phyloP scores from a whole-genome alignment of 2,888 invertebrate genomes.

The Dasysyrphus albostriatus region DNA sequence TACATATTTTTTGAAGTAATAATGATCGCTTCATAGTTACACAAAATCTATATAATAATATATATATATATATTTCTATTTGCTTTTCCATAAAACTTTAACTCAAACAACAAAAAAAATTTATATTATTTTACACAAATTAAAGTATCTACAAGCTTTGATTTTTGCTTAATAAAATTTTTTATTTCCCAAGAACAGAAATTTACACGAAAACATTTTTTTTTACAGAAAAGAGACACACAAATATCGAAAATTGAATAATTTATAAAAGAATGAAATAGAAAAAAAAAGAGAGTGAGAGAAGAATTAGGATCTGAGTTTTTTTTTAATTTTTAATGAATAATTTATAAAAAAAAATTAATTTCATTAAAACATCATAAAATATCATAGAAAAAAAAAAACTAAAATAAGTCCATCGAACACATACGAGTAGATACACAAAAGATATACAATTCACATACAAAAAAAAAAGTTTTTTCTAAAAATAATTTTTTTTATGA shows the following conservation, averaged over 20 bases:
- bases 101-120: slow-evolving; percentile 8
- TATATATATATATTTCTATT: background rate
- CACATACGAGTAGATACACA: slow-evolving; percentile 44
- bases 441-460: slow-evolving; percentile 41
- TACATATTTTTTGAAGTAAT: slow-evolving; percentile 48
- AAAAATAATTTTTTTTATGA: slow-evolving; percentile 22
- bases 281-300: slow-evolving; percentile 78
- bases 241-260: slow-evolving; percentile 47
- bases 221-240: slow-evolving; percentile 78
- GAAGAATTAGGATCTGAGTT: slow-evolving; percentile 77
- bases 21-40: slow-evolving; percentile 60
- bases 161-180: slow-evolving; percentile 22
- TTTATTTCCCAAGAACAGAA: slow-evolving; percentile 26
- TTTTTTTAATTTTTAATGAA: slow-evolving; percentile 37
- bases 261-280: slow-evolving; percentile 38
- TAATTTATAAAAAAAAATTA: slow-evolving; percentile 41
- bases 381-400: slow-evolving; percentile 43
- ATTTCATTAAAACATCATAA: slow-evolving; percentile 31
- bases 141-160: slow-evolving; percentile 44
- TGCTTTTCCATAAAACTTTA: slow-evolving; percentile 31
- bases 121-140: slow-evolving; percentile 12
- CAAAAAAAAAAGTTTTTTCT: slow-evolving; percentile 27
- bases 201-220: slow-evolving; percentile 73
- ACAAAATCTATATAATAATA: slow-evolving; percentile 22
- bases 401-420: slow-evolving; percentile 43